phyloP scores from a whole-genome alignment of 2,888 invertebrate species.

The Limnephilus lunatus region DNA sequence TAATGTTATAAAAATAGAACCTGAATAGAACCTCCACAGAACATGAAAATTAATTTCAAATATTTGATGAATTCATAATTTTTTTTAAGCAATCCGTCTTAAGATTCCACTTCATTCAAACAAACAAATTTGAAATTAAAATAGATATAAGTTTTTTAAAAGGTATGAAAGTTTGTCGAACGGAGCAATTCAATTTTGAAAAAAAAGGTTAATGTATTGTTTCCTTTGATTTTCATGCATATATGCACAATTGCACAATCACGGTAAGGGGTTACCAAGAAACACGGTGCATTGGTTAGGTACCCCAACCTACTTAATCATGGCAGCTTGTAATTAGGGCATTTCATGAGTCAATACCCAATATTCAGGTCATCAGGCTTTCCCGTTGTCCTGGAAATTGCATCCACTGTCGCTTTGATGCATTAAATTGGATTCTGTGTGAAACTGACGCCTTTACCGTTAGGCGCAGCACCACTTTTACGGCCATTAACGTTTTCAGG shows the following conservation, averaged over 20 bases:
- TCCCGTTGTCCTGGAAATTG: constrained; percentile 7
- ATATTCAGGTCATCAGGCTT: constrained; percentile 19
- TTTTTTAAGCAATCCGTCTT: no score
- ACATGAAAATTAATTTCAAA: no score
- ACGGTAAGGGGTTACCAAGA: not conserved
- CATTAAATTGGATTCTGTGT: not conserved
- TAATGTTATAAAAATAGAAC: no score
- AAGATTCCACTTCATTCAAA: no score
- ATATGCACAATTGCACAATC: not conserved
- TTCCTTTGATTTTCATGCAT: not conserved
- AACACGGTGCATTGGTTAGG: no score
- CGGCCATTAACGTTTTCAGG: constrained; percentile 9
- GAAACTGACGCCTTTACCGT: not conserved
- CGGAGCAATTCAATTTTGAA: no score
- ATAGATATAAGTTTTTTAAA: no score
- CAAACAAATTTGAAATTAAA: no score
- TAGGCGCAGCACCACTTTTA: not conserved
- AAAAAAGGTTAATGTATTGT: not conserved
- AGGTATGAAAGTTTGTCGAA: no score
- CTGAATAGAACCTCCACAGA: no score
- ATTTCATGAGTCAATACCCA: constrained; percentile 14
- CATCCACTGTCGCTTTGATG: not conserved
- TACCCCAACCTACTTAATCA: no score
- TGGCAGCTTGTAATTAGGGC: not conserved
- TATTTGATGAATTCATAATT: no score